Percentiles rank a stretch among this genome's conserved stretches.
These are phyloP conservation scores for Zeus faber DNA, from an alignment of 2,113 vertebrate genomes.

Conservation along the genomic window DNA sequence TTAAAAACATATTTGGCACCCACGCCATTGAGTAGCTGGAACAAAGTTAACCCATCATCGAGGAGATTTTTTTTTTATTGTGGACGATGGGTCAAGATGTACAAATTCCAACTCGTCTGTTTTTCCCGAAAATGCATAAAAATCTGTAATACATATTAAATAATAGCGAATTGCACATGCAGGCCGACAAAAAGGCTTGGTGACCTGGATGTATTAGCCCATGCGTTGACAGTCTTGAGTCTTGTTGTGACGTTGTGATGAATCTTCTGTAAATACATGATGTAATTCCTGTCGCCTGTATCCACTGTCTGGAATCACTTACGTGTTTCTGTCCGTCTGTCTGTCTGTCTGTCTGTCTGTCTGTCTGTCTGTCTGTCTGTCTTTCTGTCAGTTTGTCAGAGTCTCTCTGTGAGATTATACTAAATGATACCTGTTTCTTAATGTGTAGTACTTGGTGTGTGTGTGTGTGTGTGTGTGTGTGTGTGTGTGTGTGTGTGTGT, in stretches of 20 bases:
- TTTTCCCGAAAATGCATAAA: too few species aligned
- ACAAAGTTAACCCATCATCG: too few species aligned
- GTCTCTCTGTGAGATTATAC: slow-evolving; percentile 10
- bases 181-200: slow-evolving; percentile 11
- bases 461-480: background rate
- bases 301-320: too few species aligned
- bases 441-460: background rate
- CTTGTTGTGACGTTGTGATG: slow-evolving; percentile 37
- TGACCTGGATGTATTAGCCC: too few species aligned
- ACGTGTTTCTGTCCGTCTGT: slow-evolving; percentile 47
- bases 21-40: too few species aligned
- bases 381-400: background rate
- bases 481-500: background rate
- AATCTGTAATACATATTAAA: too few species aligned
- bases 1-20: too few species aligned
- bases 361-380: slow-evolving; percentile 40
- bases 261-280: slow-evolving; percentile 47
- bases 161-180: too few species aligned
- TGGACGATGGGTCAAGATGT: too few species aligned
- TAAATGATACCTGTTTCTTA: slow-evolving; percentile 1
- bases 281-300: slow-evolving; percentile 41
- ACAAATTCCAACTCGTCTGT: slow-evolving; percentile 7
- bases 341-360: slow-evolving; percentile 42
- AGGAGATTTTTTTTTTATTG: too few species aligned
- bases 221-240: slow-evolving; percentile 10